Evolutionary conservation across 1,140 invertebrate genomes (phyloP).

Genomic region (Drosophila arawakana): DNA sequence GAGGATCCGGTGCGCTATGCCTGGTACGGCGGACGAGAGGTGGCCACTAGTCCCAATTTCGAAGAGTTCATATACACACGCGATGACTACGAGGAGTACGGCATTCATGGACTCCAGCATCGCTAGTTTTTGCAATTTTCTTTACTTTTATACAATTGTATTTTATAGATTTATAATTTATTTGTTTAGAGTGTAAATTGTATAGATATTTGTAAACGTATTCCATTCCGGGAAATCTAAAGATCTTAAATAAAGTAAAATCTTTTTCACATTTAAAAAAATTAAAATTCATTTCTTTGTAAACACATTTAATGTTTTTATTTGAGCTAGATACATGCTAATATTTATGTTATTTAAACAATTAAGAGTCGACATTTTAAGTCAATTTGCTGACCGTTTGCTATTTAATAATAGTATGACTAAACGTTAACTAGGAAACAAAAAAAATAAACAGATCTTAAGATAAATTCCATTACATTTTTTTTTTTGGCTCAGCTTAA

Average conservation of each 20-base stretch:
- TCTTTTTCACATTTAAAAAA: too few species aligned
- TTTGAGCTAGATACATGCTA: conserved; percentile 44
- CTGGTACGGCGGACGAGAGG: conserved; percentile 93
- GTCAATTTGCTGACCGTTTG: conserved; percentile 8
- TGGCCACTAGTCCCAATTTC: conserved; percentile 91
- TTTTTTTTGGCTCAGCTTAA: conserved; percentile 19
- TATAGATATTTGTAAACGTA: background rate
- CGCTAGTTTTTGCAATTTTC: conserved; percentile 7
- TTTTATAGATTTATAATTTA: conserved; percentile 12
- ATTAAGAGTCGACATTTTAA: conserved; percentile 17
- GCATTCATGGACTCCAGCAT: conserved; percentile 85
- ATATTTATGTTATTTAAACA: conserved; percentile 27
- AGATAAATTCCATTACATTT: conserved; percentile 19
- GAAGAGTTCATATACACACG: conserved; percentile 90
- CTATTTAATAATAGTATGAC: conserved; percentile 48
- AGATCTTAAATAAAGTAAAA: too few species aligned
- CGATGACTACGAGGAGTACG: conserved; percentile 95
- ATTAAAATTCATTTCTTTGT: background rate
- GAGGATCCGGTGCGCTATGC: conserved; percentile 92
- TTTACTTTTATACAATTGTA: background rate
- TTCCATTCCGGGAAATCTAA: too few species aligned
- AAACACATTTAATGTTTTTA: conserved; percentile 24
- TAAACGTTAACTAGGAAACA: conserved; percentile 65
- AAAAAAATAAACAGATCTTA: conserved; percentile 60
- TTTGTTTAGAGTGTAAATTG: conserved; percentile 20